Evolutionary conservation across 2,113 vertebrate genomes (phyloP).

Genomic region (Chaetorhynchus papuensis): DNA sequence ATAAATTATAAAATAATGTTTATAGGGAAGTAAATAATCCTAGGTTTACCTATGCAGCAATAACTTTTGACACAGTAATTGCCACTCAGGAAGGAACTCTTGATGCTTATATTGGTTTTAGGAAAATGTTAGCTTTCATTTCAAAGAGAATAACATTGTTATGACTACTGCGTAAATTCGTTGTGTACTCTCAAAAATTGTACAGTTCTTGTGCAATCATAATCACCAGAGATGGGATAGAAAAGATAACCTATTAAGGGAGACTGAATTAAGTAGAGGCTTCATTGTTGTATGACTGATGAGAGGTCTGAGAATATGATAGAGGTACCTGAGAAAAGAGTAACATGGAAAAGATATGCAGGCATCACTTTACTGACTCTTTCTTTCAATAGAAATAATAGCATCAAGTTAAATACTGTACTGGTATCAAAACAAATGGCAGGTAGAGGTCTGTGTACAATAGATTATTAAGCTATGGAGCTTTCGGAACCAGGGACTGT

Average conservation of each 20-base stretch:
- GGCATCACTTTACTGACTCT: not conserved
- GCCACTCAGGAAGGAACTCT: constrained; percentile 1
- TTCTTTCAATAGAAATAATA: not conserved
- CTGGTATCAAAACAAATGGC: not conserved
- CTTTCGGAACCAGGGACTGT: not conserved
- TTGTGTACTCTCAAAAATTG: not conserved
- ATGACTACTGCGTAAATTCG: not conserved
- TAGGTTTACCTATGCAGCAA: not conserved
- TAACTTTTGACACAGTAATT: constrained; percentile 33
- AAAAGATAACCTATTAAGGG: not conserved
- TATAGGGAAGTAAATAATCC: constrained; percentile 26
- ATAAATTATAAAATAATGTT: not conserved
- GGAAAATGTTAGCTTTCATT: constrained; percentile 23
- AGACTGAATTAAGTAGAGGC: not conserved
- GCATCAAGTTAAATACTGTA: not conserved
- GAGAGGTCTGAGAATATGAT: not conserved
- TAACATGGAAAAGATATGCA: not conserved
- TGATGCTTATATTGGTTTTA: not conserved
- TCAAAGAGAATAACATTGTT: not conserved
- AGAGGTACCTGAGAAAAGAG: not conserved
- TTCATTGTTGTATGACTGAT: not conserved
- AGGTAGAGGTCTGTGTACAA: not conserved
- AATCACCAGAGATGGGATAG: not conserved
- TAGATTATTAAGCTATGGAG: not conserved
- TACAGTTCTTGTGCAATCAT: not conserved